Evolutionary conservation across 2,113 vertebrate species (phyloP), one percentile per base, ranked within the genome.

Genomic region (Nestor notabilis): DNA sequence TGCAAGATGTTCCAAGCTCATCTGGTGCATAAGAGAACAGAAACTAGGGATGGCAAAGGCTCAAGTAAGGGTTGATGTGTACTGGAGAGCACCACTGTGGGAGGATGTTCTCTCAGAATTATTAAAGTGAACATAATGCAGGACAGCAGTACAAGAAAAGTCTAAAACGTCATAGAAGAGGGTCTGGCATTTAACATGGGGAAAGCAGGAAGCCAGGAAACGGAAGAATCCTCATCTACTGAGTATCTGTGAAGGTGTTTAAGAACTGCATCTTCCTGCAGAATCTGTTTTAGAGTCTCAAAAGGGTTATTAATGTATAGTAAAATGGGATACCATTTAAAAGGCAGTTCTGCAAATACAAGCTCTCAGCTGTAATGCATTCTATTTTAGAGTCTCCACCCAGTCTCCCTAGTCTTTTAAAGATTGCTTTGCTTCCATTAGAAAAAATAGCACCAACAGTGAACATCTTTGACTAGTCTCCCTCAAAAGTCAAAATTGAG

Each of bases 381-480:
- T 70, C 44, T 83, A 18, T 58, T 91, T 91, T 68, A 63, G 35
- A 69, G 46, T 63, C 33, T 68, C 60, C 29, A 74, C 90, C 72
- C 87, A 55, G 47, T 75, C 65, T 79, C 56, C 33, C 72, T 52
- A 63, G 25, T 79, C 79, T 95, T 92, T 35, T 60, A 33, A 65
- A 88, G 41, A 74, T 13, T 89, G 60, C 28, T 79, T 95, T 87
- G 17, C 55, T 80, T 90, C 66, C 41, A 61, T 71, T 52, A 93
- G 83, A 65, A 69, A 88, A 96, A 95, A 87, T 19, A 37, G 89
- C 37, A 35, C 52, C 80, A 79, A 44, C 71, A 83, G 65, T 91
- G 78, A 50, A 58, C 80, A 86, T 50, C 91, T 83, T 94, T 95
- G 81, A 83, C 89, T 76, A 17, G 58, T n/a, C 76, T 95, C 29